Evolutionary conservation across 2,797 vertebrate species (phyloP), one percentile per base, ranked within the genome.

Genomic region (Apogon talboti): DNA sequence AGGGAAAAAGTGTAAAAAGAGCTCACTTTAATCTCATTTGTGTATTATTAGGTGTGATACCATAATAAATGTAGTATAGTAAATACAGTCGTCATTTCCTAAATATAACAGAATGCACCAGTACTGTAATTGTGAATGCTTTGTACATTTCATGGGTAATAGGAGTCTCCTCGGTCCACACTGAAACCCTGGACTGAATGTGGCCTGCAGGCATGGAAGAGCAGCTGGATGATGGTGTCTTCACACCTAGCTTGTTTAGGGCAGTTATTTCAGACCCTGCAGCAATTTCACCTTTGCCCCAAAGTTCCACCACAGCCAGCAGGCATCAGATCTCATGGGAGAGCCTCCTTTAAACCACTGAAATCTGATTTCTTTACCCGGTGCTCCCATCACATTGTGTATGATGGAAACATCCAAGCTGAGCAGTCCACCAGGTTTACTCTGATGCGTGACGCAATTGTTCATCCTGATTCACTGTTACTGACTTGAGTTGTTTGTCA

Each of bases 241-340:
- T 73, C 68, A 68, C 60, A 58, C 30, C 63, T 19, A 49, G 65
- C 21, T 48, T 51, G 62, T 50, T 71, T 74, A 55, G 49, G 64
- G 21, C 47, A 75, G 44, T 77, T 65, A 47, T 79, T 79, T 78
- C 43, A 53, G 59, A 59, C 70, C 81, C 76, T 73, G 72, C 64
- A 65, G 78, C 72, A 68, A 54, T 68, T 70, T 79, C 67, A 61
- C 66, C 70, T 70, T 53, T 66, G 37, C 42, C 46, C 59, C 24
- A 52, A 52, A 76, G 64, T 77, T 68, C 58, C 46, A 60, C 40
- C 53, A 21, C 42, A 51, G 55, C 59, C 52, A 51, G 46, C 24
- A 35, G 71, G 49, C 50, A 57, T 48, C 52, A 33, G 37, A 57
- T 30, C 48, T 51, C 48, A 37, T 56, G 54, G 66, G 52, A 70